Percentiles rank a stretch among this genome's conserved stretches.
Conservation (phyloP, 37 sponge, comb jelly and placozoan species). For the Aplysina aerophoba region DNA sequence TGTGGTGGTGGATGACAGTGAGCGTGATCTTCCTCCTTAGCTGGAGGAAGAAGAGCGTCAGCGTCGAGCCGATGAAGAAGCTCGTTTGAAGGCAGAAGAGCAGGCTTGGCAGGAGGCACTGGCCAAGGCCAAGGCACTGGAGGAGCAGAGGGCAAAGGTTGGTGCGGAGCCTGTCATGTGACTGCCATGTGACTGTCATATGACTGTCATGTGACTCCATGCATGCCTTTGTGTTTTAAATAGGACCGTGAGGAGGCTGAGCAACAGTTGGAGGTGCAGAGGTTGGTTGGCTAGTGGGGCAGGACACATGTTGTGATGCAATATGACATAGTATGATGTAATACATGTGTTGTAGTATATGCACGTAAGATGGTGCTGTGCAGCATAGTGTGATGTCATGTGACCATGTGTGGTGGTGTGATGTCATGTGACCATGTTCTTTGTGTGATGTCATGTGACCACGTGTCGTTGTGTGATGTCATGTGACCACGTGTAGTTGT, state of each 20-base stretch:
- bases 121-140: conserved; percentile 58
- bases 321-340: too few species aligned
- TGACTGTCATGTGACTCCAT: too few species aligned
- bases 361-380: too few species aligned
- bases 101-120: conserved; percentile 58
- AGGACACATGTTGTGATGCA: too few species aligned
- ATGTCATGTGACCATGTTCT: background rate
- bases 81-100: conserved; percentile 59
- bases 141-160: background rate
- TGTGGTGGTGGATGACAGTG: background rate
- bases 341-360: too few species aligned
- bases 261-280: too few species aligned
- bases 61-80: conserved; percentile 52
- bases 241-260: too few species aligned
- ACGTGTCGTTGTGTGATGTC: too few species aligned
- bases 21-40: conserved; percentile 26
- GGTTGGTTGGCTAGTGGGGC: too few species aligned
- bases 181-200: too few species aligned
- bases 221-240: too few species aligned
- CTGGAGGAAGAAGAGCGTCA: conserved; percentile 75
- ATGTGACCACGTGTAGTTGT: background rate
- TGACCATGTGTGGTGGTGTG: background rate
- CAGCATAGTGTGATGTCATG: too few species aligned
- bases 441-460: background rate
- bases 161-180: background rate